Percentiles rank a stretch among this genome's conserved stretches.
Evolutionary conservation across 2,113 vertebrate genomes (phyloP).

Genomic region (Zeus faber): DNA sequence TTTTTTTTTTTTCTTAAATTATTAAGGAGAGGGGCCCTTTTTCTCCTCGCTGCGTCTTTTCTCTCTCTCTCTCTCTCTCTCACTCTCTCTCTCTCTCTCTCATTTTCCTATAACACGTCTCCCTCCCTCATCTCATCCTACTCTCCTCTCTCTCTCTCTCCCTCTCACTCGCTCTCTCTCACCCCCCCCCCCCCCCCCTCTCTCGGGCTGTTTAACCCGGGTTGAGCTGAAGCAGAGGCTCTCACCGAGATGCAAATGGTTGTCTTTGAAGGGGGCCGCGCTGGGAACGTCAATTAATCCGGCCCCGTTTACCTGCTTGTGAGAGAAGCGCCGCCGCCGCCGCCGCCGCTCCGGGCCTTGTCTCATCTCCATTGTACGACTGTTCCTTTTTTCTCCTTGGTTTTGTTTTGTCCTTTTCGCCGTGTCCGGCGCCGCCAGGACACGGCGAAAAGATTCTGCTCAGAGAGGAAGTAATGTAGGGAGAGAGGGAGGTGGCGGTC

Average conservation of each 20-base stretch:
- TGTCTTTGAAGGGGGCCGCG: constrained; percentile 61
- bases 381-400: constrained; percentile 39
- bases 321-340: constrained; percentile 23
- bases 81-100: not conserved
- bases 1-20: constrained; percentile 63
- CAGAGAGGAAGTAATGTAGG: constrained; percentile 39
- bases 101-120: not conserved
- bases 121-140: not conserved
- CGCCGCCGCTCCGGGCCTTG: constrained; percentile 42
- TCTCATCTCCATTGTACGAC: constrained; percentile 54
- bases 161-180: not conserved
- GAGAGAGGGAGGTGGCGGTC: constrained; percentile 28
- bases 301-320: constrained; percentile 31
- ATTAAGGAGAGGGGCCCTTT: constrained; percentile 63
- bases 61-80: not conserved
- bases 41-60: constrained; percentile 41
- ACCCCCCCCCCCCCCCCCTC: not conserved
- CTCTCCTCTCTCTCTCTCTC: not conserved
- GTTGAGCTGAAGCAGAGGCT: constrained; percentile 44
- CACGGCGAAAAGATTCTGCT: too few relatives aligned
- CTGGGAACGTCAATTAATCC: constrained; percentile 63
- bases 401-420: too few relatives aligned
- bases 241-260: constrained; percentile 61
- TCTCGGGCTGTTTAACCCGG: constrained; percentile 19
- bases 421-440: too few relatives aligned